Base-by-base conservation (phyloP, 2,113 vertebrate genomes). In the Collichthys lucidus region DNA sequence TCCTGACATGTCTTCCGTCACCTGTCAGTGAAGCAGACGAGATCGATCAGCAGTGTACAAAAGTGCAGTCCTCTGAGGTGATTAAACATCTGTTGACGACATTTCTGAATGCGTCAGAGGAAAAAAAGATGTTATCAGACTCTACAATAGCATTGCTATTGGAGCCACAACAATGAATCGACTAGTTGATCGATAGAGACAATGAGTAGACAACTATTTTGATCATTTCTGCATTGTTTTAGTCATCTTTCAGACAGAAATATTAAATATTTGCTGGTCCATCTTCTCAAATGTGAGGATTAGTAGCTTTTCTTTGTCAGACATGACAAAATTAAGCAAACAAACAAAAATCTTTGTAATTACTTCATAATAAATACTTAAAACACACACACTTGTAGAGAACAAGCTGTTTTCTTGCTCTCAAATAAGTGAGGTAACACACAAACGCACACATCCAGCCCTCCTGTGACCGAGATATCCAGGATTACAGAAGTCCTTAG, bases 1-100 rank as follows among this genome's bases (percentile, higher is more conserved):
- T 86, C 49, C 77, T 84, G 73, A 74, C 83, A 66, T 72, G 69
- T 69, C 65, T 77, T 71, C 71, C 68, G 71, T 86, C 79, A 69
- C 62, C 47, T 55, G 79, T 86, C 88, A 79, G 47, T 49, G 46
- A 11, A 64, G 22, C 53, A 46, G 77, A 63, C 22, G 35, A 47
- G 40, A 78, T 75, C 26, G 15, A 77, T 75, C 24, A 20, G 5
- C 31, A 6, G 17, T 57, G 5, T 11, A 44, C 11, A 31, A 17
- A 67, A 63, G 12, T 11, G 7, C 22, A n/a, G 24, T 56, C 1
- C 19, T 59, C 26, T 69, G 50, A 73, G 11, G 40, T 44, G 29
- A 71, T 52, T 47, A 20, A 59, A 50, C 44, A 20, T 57, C 16
- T 46, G 15, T 20, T 20, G 31, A 26, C 29, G 14, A 46, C 50